Conservation (phyloP, 1,140 invertebrate species). For the Hycleus cichorii region DNA sequence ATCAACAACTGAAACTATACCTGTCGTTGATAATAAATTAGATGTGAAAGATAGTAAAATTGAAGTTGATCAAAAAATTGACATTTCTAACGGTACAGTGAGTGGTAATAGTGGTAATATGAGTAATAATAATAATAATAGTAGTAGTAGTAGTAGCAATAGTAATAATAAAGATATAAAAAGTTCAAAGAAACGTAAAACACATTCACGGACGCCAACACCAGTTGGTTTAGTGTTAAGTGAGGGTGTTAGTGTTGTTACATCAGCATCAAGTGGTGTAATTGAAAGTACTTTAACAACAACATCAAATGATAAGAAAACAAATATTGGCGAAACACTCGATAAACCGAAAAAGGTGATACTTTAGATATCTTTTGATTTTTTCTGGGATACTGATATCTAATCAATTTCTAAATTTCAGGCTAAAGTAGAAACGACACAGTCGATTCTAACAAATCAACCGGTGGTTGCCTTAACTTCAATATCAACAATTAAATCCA, state of each 20-base stretch:
- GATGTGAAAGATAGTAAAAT: conserved; percentile 40
- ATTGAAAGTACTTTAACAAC: conserved; percentile 7
- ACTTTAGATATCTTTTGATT: background rate
- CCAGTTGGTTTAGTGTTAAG: conserved; percentile 28
- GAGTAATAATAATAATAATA: conserved; percentile 14
- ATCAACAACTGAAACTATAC: background rate
- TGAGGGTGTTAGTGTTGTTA: conserved; percentile 29
- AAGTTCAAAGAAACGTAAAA: conserved; percentile 28
- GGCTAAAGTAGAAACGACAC: conserved; percentile 26
- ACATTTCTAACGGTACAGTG: too few species aligned
- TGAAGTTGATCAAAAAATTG: conserved; percentile 1
- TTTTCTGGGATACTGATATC: background rate
- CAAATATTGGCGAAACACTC: conserved; percentile 20
- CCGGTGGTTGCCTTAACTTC: conserved; percentile 34
- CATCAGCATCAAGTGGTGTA: conserved; percentile 13
- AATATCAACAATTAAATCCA: conserved; percentile 28
- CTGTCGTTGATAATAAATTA: conserved; percentile 34
- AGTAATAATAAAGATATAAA: conserved; percentile 23
- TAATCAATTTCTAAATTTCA: conserved; percentile 5
- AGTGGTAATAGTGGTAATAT: conserved; percentile 17
- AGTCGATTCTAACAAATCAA: conserved; percentile 32
- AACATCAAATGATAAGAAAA: conserved; percentile 21
- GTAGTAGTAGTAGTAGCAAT: conserved; percentile 16
- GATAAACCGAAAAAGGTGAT: conserved; percentile 36
- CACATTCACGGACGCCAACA: conserved; percentile 37